A percentile compares a stretch with the other conserved stretches of the same genome.
These are phyloP conservation scores for Anser cygnoides DNA, from an alignment of 2,113 vertebrate genomes.

Conservation along the genomic window DNA sequence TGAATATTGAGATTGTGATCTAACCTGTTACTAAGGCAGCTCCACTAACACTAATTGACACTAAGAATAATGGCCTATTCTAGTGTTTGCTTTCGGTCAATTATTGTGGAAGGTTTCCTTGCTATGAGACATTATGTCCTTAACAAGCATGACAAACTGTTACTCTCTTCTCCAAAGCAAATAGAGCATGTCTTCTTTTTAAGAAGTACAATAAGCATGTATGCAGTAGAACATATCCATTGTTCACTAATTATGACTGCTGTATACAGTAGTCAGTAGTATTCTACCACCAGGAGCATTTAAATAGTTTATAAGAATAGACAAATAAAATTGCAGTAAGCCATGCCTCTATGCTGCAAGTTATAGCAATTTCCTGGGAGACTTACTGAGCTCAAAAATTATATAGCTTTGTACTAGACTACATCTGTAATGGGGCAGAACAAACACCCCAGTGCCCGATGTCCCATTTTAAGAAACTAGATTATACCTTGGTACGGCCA, in stretches of 20 bases:
- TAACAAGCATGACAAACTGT: not conserved
- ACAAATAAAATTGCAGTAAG: not conserved
- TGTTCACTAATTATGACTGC: not conserved
- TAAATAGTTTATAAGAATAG: not conserved
- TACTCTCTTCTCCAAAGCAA: not conserved
- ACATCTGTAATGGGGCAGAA: no score
- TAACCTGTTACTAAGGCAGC: not conserved
- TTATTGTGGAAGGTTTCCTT: not conserved
- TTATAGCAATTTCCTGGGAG: not conserved
- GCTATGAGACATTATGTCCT: not conserved
- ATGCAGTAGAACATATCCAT: not conserved
- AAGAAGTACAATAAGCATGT: not conserved
- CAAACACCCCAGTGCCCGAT: not conserved
- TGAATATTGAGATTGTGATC: not conserved
- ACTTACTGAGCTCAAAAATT: not conserved
- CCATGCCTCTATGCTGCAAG: not conserved
- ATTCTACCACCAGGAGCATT: not conserved
- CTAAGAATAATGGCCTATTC: not conserved
- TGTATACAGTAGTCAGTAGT: not conserved
- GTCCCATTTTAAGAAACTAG: not conserved
- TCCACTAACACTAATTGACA: not conserved
- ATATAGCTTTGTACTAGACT: not conserved
- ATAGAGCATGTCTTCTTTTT: not conserved
- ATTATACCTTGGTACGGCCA: constrained; percentile 74
- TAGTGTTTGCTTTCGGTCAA: not conserved